A percentile compares a stretch with the other conserved stretches of the same genome.
Conservation (phyloP, 2,797 vertebrate genomes). For the Fringilla coelebs region DNA sequence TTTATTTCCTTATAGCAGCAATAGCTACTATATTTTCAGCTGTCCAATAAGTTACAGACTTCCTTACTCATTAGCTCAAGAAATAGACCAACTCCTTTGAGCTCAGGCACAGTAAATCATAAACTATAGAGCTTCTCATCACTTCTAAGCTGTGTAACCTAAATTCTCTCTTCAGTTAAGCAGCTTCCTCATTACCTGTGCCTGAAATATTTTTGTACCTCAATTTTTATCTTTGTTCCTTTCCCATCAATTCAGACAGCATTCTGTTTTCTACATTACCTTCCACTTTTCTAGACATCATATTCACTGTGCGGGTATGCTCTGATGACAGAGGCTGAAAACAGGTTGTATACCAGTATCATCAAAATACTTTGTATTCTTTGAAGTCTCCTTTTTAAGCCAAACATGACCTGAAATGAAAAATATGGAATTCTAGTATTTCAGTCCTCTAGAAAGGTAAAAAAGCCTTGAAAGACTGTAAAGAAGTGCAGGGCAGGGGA, state of each 20-base stretch:
- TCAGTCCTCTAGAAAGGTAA: neutral
- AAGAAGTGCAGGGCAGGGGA: neutral
- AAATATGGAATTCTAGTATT: neutral
- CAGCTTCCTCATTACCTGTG: neutral
- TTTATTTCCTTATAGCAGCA: conserved; percentile 5
- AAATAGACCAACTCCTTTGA: neutral
- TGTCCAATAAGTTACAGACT: neutral
- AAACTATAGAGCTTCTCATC: neutral
- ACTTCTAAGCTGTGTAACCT: neutral
- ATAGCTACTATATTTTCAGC: neutral
- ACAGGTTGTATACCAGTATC: neutral
- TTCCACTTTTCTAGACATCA: neutral
- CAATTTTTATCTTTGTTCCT: neutral
- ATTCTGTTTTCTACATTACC: neutral
- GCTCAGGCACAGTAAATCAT: neutral
- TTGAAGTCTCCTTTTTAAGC: neutral
- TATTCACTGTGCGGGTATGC: neutral
- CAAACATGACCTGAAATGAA: neutral
- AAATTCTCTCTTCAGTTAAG: neutral
- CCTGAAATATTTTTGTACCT: neutral
- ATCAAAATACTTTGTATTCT: neutral
- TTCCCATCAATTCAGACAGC: neutral
- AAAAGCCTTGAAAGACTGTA: neutral
- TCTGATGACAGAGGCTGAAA: neutral
- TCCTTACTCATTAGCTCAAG: conserved; percentile 1